Evolutionary conservation across 1,140 invertebrate species (phyloP), one percentile per base, ranked within the genome.

Genomic region (Trichonephila inaurata): DNA sequence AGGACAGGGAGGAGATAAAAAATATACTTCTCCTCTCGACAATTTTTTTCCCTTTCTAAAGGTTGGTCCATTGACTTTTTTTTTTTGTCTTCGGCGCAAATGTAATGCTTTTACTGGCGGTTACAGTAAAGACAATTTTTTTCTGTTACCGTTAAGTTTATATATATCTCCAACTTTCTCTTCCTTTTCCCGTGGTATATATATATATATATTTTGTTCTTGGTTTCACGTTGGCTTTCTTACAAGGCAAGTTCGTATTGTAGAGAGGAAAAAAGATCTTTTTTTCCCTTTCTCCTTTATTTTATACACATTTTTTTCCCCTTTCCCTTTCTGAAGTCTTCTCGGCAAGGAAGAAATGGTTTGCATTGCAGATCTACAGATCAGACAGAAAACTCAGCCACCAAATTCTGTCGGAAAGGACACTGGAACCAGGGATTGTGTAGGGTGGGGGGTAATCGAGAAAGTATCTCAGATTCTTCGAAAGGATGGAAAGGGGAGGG

Each of bases 51-150:
- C 33, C 21, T 3, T 83, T 21, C 40, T 83, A 19, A 83, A 64
- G 85, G 33, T 28, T 64, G 19, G 77, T 91, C 89, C 69, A 91
- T 81, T 86, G 61, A 61, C 40, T 92, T 86, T 86, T 66, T 90
- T 69, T 81, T 40, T 92, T 92, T 33, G 86, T 92, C 82, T 92
- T 33, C 61, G 21, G 91, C 91, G 40, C 81, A 92, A 92, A 86
- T 91, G 91, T 86, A 92, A 92, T 92, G 91, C 91, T 92, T 92
- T 92, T 92, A 92, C 91, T 92, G 91, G 77, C 91, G 82, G 91
- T 92, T 86, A 92, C 91, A 86, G 40, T 92, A 28, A 92, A 92
- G 91, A 28, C 62, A 18, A 61, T 83, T 92, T 92, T 86, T 69
- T n/a, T 72, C 18, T 77, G 18, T 77, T 77, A 33, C 72, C 33